Conservation (phyloP, 2,888 invertebrate species). For the Gordius sp. region DNA sequence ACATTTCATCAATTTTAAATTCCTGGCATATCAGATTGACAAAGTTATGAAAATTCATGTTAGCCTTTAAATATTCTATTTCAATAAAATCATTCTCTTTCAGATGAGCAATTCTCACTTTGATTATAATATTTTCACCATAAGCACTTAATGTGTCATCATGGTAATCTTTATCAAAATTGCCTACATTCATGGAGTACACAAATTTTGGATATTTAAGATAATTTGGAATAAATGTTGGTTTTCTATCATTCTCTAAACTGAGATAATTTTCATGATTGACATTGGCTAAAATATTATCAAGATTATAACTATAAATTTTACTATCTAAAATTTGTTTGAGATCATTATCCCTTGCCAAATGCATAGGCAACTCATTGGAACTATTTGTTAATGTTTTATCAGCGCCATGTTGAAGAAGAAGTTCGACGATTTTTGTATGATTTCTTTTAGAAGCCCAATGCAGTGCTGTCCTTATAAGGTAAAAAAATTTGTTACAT, state of each 20-base stretch:
- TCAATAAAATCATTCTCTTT: too few species aligned
- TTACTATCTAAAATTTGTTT: not conserved
- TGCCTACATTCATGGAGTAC: too few species aligned
- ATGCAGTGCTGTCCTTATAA: constrained; percentile 9
- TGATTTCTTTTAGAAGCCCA: constrained; percentile 16
- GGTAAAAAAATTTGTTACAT: not conserved
- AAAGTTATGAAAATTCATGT: too few species aligned
- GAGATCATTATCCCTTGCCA: not conserved
- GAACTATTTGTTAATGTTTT: not conserved
- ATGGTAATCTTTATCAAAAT: too few species aligned
- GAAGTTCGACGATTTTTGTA: not conserved
- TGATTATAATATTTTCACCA: too few species aligned
- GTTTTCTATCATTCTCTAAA: not conserved
- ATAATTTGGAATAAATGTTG: constrained; percentile 9
- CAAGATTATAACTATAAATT: not conserved
- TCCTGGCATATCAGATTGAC: too few species aligned
- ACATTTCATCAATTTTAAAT: too few species aligned
- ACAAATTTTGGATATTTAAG: constrained; percentile 3
- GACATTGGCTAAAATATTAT: not conserved
- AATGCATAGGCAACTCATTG: not conserved
- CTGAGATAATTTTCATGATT: not conserved
- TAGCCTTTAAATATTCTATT: too few species aligned
- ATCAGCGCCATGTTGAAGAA: not conserved
- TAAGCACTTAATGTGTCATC: too few species aligned
- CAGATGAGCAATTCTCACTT: too few species aligned